phyloP scores from a whole-genome alignment of 2,113 vertebrate genomes.

The Azemiops feae region DNA sequence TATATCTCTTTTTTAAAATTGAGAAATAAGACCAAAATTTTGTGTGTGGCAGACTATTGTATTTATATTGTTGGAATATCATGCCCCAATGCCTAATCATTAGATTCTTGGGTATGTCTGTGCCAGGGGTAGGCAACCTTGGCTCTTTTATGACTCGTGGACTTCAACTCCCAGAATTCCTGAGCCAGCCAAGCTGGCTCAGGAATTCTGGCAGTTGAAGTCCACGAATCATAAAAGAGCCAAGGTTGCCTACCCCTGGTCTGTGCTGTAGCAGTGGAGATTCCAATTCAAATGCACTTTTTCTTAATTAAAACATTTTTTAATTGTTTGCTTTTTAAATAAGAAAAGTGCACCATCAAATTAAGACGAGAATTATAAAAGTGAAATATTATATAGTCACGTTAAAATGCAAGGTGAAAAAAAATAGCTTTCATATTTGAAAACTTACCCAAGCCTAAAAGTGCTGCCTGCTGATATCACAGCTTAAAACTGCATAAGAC shows the following conservation, averaged over 20 bases:
- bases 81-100: background rate
- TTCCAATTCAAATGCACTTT: background rate
- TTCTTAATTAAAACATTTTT: background rate
- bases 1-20: background rate
- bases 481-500: background rate
- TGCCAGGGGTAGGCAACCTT: too few species aligned
- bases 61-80: background rate
- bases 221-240: too few species aligned
- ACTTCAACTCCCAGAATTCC: too few species aligned
- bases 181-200: too few species aligned
- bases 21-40: background rate
- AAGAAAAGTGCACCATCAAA: background rate
- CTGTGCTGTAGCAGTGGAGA: background rate
- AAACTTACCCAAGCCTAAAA: background rate
- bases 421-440: background rate
- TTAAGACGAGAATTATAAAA: background rate
- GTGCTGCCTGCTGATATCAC: background rate
- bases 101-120: background rate
- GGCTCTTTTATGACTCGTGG: too few species aligned
- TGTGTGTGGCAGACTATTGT: background rate
- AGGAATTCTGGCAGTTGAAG: too few species aligned
- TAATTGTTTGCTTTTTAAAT: background rate
- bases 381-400: background rate
- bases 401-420: background rate
- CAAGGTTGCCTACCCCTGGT: too few species aligned